Base-by-base conservation (phyloP, 2,888 invertebrate species). In the Dasysyrphus tricinctus region DNA sequence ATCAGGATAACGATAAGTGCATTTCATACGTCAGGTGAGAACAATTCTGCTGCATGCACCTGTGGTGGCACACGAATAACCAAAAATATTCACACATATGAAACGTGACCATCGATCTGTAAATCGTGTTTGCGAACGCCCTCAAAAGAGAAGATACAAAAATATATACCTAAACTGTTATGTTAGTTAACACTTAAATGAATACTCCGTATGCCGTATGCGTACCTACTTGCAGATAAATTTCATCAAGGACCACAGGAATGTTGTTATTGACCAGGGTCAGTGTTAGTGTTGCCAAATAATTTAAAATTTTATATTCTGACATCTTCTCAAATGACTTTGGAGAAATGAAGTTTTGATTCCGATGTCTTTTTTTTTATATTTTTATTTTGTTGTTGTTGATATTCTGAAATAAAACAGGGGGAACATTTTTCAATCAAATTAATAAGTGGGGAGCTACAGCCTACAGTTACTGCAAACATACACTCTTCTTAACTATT, bases 61-160 rank as follows among this genome's bases (percentile, higher is more conserved):
- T 85, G 85, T 81, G 34, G 37, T 24, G 51, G 24, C 37, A 63
- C 77, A 70, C 54, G 77, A 85, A 63, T 73, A 61, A 24, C 24
- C 24, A 24, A 24, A 77, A 80, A 80, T 77, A 80, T 77, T 76
- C 73, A 85, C 85, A 81, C 81, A 54, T n/a, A n/a, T 54, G 14
- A 29, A 12, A 54, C 29, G 16, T 54, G 80, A 81, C 73, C 85
- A 81, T 77, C 80, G 73, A 85, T 77, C 85, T 81, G 85, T 51
- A 77, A 77, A 73, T 81, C 80, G 63, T 81, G 80, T 84, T 56
- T 69, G 67, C 67, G 76, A 80, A 85, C 84, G 57, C 84, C 84
- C 84, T 76, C 76, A 63, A 72, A 77, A 73, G 67, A 63, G 37
- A 24, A 76, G 76, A 77, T 73, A 39, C 67, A 47, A 77, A 59